Evolutionary conservation across 1,140 invertebrate species (phyloP), one percentile per base, ranked within the genome.

Genomic region (Drosophila cardini): DNA sequence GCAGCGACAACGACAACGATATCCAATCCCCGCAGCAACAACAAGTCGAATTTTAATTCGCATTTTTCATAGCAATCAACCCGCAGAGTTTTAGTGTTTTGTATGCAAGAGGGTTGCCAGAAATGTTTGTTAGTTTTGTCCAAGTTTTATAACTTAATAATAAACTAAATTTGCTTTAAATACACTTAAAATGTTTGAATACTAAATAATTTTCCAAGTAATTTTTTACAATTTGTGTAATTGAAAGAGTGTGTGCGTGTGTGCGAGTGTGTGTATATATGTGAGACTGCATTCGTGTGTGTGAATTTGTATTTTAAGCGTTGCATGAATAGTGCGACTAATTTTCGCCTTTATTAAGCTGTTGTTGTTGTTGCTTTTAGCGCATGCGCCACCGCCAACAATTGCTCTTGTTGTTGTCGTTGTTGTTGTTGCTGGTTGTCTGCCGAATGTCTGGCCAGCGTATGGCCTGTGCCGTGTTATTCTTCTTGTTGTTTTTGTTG

Each of bases 241-340:
- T 18, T 6, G 18, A 43, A 43, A 34, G 15, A 30, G 11, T 32
- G 6, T 11, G 46, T 18, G 32, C 10, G 42, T 53, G 63, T 55
- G 68, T 58, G 18, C 6, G 9, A 3, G 7, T n/a, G 6, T 21
- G 2, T 42, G 13, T 58, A 1, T 42, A 10, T 34, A 10, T 46
- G 1, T 21, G 15, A 30, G 42, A 26, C 2, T 4, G 21, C 21
- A 26, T 4, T 43, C 5, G 30, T 16, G 2, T 34, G 11, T 42
- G 10, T 42, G 36, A 48, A 50, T 65, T 68, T 78, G 62, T 81
- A 69, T 65, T 53, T 86, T 65, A 76, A 85, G 76, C 78, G 78
- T 60, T 76, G 61, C 76, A 83, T 80, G 84, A 78, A 76, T 73
- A 72, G 79, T 86, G 82, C 75, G 79, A 87, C 83, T 82, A 86